phyloP scores from a whole-genome alignment of 2,797 vertebrate species.

The Peromyscus attwateri region DNA sequence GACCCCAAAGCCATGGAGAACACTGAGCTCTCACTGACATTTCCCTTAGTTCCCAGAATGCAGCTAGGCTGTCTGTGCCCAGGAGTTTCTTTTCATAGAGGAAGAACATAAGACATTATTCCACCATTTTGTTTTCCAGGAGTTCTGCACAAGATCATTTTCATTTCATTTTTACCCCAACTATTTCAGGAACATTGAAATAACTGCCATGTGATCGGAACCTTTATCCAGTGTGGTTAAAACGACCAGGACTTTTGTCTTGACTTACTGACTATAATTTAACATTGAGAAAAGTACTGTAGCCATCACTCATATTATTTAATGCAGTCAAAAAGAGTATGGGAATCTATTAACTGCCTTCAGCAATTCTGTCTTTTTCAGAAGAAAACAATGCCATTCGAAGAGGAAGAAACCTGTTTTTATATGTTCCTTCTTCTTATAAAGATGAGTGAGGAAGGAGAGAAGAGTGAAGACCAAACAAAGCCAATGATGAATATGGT shows the following conservation, averaged over 20 bases:
- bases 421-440: neutral
- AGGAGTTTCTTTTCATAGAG: neutral
- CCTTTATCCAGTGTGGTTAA: neutral
- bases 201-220: neutral
- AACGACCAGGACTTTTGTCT: neutral
- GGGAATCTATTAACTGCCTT: neutral
- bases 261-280: neutral
- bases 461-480: neutral
- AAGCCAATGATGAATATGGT: neutral
- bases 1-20: neutral
- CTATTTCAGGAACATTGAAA: constrained; percentile 23
- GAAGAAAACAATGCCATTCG: neutral
- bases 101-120: neutral
- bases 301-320: neutral
- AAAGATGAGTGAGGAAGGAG: neutral
- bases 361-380: neutral
- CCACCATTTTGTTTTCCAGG: neutral
- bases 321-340: neutral
- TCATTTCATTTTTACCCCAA: neutral
- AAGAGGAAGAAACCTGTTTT: neutral
- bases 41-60: neutral
- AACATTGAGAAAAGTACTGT: neutral
- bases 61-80: neutral
- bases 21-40: neutral
- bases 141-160: neutral